These are phyloP conservation scores for Oxycera nigricornis DNA, from an alignment of 2,888 invertebrate species.

Conservation along the genomic window DNA sequence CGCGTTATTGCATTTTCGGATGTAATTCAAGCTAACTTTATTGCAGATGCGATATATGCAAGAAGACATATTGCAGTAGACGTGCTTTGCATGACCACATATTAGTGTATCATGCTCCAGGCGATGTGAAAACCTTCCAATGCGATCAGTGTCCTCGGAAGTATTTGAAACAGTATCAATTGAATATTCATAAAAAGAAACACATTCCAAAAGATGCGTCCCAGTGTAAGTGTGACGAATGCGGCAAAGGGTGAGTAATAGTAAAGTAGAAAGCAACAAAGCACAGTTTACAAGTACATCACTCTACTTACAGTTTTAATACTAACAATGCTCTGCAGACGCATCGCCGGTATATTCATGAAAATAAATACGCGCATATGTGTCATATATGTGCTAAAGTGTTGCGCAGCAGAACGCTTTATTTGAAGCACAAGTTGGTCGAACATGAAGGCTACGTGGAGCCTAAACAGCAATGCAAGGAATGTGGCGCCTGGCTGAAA, in stretches of 20 bases:
- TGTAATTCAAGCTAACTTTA: background rate
- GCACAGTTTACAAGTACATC: background rate
- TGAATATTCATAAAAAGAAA: constrained; percentile 38
- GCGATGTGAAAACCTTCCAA: constrained; percentile 21
- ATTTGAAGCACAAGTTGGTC: constrained; percentile 32
- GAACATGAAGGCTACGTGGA: constrained; percentile 26
- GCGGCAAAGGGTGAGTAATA: constrained; percentile 36
- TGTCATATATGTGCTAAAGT: constrained; percentile 42
- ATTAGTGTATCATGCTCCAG: constrained; percentile 3
- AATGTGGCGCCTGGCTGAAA: constrained; percentile 44
- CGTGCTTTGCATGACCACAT: constrained; percentile 29
- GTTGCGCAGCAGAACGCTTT: constrained; percentile 38
- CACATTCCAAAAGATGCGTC: constrained; percentile 22
- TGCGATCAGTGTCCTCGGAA: constrained; percentile 44
- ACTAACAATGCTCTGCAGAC: constrained; percentile 33
- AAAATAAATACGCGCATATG: constrained; percentile 30
- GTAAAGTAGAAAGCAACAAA: background rate
- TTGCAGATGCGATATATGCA: constrained; percentile 27
- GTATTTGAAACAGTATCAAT: constrained; percentile 40
- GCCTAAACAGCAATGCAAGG: constrained; percentile 42
- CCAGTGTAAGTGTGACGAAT: constrained; percentile 33
- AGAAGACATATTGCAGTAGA: constrained; percentile 30
- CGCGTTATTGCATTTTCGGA: background rate
- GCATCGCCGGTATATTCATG: constrained; percentile 37
- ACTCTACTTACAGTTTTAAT: constrained; percentile 33